Evolutionary conservation across 1,140 invertebrate species (phyloP).

Genomic region (Dryas iulia): DNA sequence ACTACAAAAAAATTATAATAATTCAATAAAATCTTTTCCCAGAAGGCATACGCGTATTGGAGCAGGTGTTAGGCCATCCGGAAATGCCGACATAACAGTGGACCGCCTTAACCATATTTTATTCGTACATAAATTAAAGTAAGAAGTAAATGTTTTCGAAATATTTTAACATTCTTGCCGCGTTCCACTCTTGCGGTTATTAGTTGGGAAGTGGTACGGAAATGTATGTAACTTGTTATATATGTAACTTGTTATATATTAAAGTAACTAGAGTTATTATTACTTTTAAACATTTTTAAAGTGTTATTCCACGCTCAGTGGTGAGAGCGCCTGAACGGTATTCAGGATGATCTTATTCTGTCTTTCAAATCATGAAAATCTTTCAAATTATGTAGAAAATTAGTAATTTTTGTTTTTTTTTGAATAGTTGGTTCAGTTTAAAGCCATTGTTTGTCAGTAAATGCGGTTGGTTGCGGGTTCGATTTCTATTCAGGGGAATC

Average conservation of each 20-base stretch:
- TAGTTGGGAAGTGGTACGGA: background rate
- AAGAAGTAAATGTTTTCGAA: background rate
- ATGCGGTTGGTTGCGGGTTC: too few relatives aligned
- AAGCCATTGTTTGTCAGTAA: too few relatives aligned
- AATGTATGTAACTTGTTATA: background rate
- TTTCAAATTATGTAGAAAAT: too few relatives aligned
- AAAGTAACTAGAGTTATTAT: background rate
- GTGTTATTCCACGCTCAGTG: too few relatives aligned
- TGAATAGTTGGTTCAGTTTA: too few relatives aligned
- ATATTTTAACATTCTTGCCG: constrained; percentile 2
- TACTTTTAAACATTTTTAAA: too few relatives aligned
- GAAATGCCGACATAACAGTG: background rate
- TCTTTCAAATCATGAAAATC: too few relatives aligned
- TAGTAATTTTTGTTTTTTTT: too few relatives aligned
- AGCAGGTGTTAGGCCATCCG: background rate
- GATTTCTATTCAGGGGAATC: too few relatives aligned
- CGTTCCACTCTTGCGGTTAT: background rate
- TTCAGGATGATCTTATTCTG: too few relatives aligned
- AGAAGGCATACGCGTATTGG: background rate
- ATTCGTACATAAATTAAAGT: constrained; percentile 3
- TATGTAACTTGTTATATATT: background rate
- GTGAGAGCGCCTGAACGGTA: too few relatives aligned
- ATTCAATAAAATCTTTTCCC: background rate
- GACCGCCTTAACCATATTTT: background rate
- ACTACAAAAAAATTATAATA: background rate